phyloP scores from a whole-genome alignment of 1,140 invertebrate genomes.

The Drosophila kanapiae region DNA sequence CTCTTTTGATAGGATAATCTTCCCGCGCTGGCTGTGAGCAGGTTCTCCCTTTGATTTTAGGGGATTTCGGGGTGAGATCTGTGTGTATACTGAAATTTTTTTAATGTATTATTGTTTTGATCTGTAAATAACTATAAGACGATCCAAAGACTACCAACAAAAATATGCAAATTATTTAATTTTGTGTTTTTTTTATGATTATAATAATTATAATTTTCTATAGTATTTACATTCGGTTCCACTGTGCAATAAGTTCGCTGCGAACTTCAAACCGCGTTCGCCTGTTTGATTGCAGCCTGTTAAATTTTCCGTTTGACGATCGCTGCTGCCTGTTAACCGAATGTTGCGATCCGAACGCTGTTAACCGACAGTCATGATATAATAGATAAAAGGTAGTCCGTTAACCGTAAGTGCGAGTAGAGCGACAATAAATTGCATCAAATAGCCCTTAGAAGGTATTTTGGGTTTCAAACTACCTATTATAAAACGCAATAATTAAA shows the following conservation, averaged over 20 bases:
- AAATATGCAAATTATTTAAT: too few relatives aligned
- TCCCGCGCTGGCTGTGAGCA: background rate
- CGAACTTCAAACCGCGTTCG: background rate
- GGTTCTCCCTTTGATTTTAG: slow-evolving; percentile 23
- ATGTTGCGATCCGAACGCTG: background rate
- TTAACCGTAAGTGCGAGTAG: background rate
- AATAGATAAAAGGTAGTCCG: background rate
- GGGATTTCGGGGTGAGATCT: slow-evolving; percentile 19
- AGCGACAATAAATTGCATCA: background rate
- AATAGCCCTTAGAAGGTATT: background rate
- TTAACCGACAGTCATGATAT: background rate
- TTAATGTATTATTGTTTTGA: background rate
- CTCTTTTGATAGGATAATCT: background rate
- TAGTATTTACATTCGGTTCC: background rate
- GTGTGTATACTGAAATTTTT: slow-evolving; percentile 17
- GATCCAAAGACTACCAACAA: background rate
- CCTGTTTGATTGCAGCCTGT: background rate
- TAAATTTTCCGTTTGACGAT: background rate
- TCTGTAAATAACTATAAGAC: background rate
- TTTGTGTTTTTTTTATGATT: background rate
- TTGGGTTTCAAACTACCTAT: too few relatives aligned
- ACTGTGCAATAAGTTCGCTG: background rate
- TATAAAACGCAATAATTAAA: background rate
- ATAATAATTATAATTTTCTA: background rate
- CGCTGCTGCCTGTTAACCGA: background rate